Conservation (phyloP, 2,113 vertebrate species). For the Callorhinus ursinus region DNA sequence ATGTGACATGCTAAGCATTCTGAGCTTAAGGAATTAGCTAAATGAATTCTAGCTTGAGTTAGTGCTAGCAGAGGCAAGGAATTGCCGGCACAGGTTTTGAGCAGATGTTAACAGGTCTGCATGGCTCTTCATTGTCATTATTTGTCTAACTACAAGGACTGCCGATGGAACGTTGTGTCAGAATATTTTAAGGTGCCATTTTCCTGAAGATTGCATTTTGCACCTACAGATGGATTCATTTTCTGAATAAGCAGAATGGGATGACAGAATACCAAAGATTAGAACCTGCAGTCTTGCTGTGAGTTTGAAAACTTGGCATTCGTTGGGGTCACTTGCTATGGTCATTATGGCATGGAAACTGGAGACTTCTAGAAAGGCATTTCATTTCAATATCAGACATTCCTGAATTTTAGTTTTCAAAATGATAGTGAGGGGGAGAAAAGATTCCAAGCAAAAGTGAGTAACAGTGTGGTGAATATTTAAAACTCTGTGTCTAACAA, state of each 20-base stretch:
- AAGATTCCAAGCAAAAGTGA: neutral
- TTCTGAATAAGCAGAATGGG: slow-evolving; percentile 66
- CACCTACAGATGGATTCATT: slow-evolving; percentile 78
- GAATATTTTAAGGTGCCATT: slow-evolving; percentile 74
- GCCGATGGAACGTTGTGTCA: slow-evolving; percentile 80
- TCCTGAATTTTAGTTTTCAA: slow-evolving; percentile 5
- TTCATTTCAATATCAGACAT: neutral
- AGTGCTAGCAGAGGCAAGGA: slow-evolving; percentile 80
- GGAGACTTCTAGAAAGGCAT: neutral
- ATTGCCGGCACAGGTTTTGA: slow-evolving; percentile 78
- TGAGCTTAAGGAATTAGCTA: slow-evolving; percentile 83
- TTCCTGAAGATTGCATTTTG: slow-evolving; percentile 73
- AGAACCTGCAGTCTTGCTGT: slow-evolving; percentile 42
- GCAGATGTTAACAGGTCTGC: slow-evolving; percentile 85
- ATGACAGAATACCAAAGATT: slow-evolving; percentile 34
- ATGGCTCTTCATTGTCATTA: slow-evolving; percentile 79
- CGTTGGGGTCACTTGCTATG: neutral
- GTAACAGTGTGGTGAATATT: neutral
- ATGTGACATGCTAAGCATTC: slow-evolving; percentile 86
- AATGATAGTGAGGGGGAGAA: neutral
- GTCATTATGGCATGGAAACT: neutral
- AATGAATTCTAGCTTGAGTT: slow-evolving; percentile 83
- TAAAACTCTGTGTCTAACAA: neutral
- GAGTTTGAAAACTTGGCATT: slow-evolving; percentile 9
- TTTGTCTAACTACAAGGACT: slow-evolving; percentile 79